Conservation (phyloP, 2,113 vertebrate genomes). For the Sylvietta virens region DNA sequence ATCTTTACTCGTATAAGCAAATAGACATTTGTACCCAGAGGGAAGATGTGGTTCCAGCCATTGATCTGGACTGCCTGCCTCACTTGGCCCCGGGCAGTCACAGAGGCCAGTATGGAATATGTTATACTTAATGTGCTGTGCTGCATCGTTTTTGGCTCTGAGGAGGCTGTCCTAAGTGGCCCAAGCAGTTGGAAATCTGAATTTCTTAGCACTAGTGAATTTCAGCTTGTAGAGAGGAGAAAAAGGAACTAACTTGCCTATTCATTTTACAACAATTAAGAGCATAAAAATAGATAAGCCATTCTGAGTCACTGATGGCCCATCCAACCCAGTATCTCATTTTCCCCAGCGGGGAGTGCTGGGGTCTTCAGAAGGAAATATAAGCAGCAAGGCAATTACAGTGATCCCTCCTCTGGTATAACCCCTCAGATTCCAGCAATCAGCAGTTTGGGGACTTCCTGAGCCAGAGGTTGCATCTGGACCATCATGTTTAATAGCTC, state of each 20-base stretch:
- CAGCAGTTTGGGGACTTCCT: conserved; percentile 31
- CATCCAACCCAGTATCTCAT: neutral
- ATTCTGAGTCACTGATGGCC: neutral
- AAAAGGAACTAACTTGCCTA: neutral
- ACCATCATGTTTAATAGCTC: conserved; percentile 29
- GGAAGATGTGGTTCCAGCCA: neutral
- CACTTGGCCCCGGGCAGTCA: neutral
- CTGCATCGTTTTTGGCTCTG: neutral
- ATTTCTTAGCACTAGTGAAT: neutral
- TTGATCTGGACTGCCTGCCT: neutral
- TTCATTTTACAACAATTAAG: neutral
- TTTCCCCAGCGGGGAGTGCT: neutral
- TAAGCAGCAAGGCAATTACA: conserved; percentile 34
- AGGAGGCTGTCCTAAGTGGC: neutral
- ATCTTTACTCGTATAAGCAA: neutral
- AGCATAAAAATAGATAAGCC: neutral
- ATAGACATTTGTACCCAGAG: neutral
- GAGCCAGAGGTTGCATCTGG: conserved; percentile 63
- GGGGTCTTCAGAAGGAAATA: neutral
- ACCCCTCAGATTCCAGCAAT: conserved; percentile 42
- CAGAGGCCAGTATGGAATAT: neutral
- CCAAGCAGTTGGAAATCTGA: neutral
- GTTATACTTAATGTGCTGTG: neutral
- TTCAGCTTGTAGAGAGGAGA: neutral
- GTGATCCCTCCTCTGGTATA: conserved; percentile 15